These are phyloP conservation scores for Thereva unica DNA, from an alignment of 2,888 invertebrate species.

Conservation along the genomic window DNA sequence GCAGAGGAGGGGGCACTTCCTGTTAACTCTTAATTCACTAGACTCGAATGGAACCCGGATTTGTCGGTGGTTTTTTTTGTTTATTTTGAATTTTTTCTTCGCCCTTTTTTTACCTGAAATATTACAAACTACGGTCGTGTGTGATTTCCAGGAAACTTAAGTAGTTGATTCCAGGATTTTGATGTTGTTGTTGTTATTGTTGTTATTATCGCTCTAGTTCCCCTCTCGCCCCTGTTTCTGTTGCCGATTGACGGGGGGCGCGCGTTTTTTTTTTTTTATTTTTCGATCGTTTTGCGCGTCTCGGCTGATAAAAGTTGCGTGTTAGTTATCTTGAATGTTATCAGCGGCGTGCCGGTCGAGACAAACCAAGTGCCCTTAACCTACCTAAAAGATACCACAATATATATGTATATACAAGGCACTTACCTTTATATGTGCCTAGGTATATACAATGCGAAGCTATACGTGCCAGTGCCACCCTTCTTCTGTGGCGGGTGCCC, in stretches of 20 bases:
- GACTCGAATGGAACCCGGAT: no score
- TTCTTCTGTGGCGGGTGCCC: no score
- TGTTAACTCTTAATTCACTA: no score
- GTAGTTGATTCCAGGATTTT: no score
- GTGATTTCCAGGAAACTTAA: no score
- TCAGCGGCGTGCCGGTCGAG: constrained; percentile 10
- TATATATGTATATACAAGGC: no score
- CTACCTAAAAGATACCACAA: neutral
- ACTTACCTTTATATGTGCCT: no score
- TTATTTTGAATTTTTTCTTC: constrained; percentile 1
- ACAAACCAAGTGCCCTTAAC: constrained; percentile 13
- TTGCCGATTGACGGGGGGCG: neutral
- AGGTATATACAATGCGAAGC: no score
- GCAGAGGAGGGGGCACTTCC: no score
- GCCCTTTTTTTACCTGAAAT: neutral
- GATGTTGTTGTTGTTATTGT: no score
- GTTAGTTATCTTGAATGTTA: constrained; percentile 23
- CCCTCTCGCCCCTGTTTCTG: neutral
- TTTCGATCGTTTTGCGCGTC: neutral
- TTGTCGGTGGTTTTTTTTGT: neutral
- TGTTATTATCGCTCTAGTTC: neutral
- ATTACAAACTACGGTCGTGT: no score
- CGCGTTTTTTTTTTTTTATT: constrained; percentile 4
- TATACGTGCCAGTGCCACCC: no score
- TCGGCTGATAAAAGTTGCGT: constrained; percentile 29